Percentiles rank a stretch among this genome's conserved stretches.
Conservation (phyloP, 2,113 vertebrate species). For the Chauna torquata region DNA sequence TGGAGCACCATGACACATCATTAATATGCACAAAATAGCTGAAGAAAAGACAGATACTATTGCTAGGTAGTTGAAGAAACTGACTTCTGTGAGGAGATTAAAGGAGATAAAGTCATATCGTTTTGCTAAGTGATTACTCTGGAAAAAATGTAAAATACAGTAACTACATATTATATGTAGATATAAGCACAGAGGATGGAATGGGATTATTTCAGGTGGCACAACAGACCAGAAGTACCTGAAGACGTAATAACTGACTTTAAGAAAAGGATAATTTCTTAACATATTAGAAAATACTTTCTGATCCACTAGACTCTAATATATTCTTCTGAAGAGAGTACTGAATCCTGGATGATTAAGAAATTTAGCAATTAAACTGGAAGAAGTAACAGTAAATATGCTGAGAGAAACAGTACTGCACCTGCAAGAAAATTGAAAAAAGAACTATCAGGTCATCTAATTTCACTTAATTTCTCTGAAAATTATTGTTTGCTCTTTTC, state of each 20-base stretch:
- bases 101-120: background rate
- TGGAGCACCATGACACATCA: background rate
- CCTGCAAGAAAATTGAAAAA: background rate
- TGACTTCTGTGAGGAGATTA: background rate
- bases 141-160: background rate
- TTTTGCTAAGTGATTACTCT: background rate
- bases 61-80: background rate
- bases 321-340: background rate
- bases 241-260: background rate
- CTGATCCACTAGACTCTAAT: constrained; percentile 11
- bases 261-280: background rate
- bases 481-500: constrained; percentile 58
- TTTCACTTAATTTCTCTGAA: constrained; percentile 45
- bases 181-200: background rate
- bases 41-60: background rate
- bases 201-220: background rate
- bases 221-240: background rate
- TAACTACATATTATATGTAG: background rate
- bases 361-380: constrained; percentile 10
- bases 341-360: background rate
- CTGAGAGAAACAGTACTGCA: background rate
- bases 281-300: background rate
- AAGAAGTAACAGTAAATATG: background rate
- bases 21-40: background rate
- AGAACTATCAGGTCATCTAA: constrained; percentile 8